Evolutionary conservation across 2,888 invertebrate species (phyloP).

Genomic region (Sinodicranocentrus sp.): DNA sequence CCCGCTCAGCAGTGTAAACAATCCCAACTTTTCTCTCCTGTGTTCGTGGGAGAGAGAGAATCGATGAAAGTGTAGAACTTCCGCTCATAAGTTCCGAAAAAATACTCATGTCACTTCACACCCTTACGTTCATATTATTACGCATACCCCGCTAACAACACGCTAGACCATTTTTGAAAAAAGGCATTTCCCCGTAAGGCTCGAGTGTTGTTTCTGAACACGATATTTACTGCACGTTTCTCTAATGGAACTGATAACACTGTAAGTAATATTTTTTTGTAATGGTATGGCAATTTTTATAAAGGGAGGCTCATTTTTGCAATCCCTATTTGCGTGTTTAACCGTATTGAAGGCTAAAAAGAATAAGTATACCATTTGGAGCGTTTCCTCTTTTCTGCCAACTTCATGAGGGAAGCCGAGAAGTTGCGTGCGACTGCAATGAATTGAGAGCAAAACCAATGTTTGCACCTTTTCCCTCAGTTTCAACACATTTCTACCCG

Average conservation of each 20-base stretch:
- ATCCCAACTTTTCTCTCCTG: slow-evolving; percentile 17
- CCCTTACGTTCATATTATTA: slow-evolving; percentile 15
- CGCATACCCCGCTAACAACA: not conserved
- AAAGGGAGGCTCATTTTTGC: slow-evolving; percentile 5
- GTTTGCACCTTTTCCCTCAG: slow-evolving; percentile 14
- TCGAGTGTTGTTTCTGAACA: too few relatives aligned
- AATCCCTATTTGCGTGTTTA: slow-evolving; percentile 19
- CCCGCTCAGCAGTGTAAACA: slow-evolving; percentile 12
- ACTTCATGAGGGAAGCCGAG: too few relatives aligned
- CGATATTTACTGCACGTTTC: too few relatives aligned
- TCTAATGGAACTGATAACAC: not conserved
- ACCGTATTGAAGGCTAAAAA: slow-evolving; percentile 8
- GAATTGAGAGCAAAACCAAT: not conserved
- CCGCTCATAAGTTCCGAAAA: slow-evolving; percentile 33
- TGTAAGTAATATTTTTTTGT: not conserved
- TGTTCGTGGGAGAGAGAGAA: slow-evolving; percentile 25
- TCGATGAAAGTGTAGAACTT: slow-evolving; percentile 41
- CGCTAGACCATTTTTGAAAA: not conserved
- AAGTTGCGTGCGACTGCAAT: slow-evolving; percentile 23
- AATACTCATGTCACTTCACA: slow-evolving; percentile 41
- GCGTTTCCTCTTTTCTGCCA: too few relatives aligned
- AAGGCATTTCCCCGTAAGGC: too few relatives aligned
- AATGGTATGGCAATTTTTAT: slow-evolving; percentile 12
- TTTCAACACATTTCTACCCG: not conserved
- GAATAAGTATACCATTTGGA: too few relatives aligned